These are phyloP conservation scores for Hesperophylax magnus DNA, from an alignment of 1,140 invertebrate genomes.

Conservation along the genomic window DNA sequence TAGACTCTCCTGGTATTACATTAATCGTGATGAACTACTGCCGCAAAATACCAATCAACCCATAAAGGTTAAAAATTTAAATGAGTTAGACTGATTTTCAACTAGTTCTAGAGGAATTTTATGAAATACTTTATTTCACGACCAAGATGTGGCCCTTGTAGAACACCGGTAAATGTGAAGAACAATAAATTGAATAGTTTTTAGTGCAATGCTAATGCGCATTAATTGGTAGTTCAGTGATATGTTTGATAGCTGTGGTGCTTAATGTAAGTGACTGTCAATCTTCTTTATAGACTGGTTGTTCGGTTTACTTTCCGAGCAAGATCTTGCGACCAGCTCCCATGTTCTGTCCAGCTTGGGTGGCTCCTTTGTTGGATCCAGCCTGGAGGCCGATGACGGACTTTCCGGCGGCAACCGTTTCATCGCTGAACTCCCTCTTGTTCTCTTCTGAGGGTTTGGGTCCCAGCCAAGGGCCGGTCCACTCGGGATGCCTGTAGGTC, in stretches of 20 bases:
- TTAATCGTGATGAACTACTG: not conserved
- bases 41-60: not conserved
- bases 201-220: not conserved
- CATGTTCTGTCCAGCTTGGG: slow-evolving; percentile 92
- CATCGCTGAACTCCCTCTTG: slow-evolving; percentile 92
- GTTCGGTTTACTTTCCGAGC: slow-evolving; percentile 82
- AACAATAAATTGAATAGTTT: too few species aligned
- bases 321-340: slow-evolving; percentile 93
- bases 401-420: slow-evolving; percentile 91
- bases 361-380: slow-evolving; percentile 96
- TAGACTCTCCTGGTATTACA: not conserved
- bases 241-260: not conserved
- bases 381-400: slow-evolving; percentile 94
- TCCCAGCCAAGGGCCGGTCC: slow-evolving; percentile 89
- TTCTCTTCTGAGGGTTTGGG: slow-evolving; percentile 93
- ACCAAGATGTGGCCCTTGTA: not conserved
- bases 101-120: not conserved
- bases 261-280: not conserved
- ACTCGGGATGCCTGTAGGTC: slow-evolving; percentile 93
- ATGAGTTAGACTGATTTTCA: not conserved
- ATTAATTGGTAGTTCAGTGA: not conserved
- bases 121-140: not conserved
- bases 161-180: too few species aligned
- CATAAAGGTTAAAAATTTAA: not conserved
- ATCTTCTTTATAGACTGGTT: not conserved